Base-by-base conservation (phyloP, 2,797 vertebrate genomes). In the Rhynchotus rufescens region DNA sequence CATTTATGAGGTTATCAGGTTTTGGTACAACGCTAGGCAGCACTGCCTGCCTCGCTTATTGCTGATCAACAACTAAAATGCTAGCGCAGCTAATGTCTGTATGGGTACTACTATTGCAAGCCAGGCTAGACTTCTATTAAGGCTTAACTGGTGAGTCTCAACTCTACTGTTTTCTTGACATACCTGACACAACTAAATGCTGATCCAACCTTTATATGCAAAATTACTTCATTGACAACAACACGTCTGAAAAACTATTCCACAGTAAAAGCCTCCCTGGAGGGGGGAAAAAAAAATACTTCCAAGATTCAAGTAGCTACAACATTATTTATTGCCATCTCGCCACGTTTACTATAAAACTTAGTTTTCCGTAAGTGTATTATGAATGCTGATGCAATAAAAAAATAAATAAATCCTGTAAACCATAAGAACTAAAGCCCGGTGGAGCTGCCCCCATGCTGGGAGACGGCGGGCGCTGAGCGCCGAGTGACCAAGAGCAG, bases 141-240 rank as follows among this genome's bases (percentile, higher is more conserved):
- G 95, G 80, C 85, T 74, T 93, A 84, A 76, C 40, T 7, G 78
- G 84, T 82, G 91, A 92, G 25, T 84, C 85, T 95, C 61, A 68
- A 59, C 32, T 91, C 87, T 92, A 62, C 56, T 52, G 2, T n/a
- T 26, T 49, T 78, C 87, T 38, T 86, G 32, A n/a, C 3, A 0
- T 19, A 71, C 10, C 10, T 62, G 85, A 47, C 38, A 54, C 84
- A 72, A 62, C 30, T 51, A 11, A 42, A 66, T 10, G 69, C 85
- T 1, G 3, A 32, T 65, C 40, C 77, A 42, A 54, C 36, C 72
- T 65, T 54, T 67, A 15, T 5, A 15, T 1, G 4, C 52, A 60
- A 65, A 26, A 15, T 36, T 67, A 23, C 26, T 38, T 45, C 80
- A 30, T 72, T 20, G 19, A 4, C 34, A 52, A 44, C 32, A 77